A percentile compares a stretch with the other conserved stretches of the same genome.
These are phyloP conservation scores for Agrotis ipsilon DNA, from an alignment of 2,888 invertebrate species.

Conservation along the genomic window DNA sequence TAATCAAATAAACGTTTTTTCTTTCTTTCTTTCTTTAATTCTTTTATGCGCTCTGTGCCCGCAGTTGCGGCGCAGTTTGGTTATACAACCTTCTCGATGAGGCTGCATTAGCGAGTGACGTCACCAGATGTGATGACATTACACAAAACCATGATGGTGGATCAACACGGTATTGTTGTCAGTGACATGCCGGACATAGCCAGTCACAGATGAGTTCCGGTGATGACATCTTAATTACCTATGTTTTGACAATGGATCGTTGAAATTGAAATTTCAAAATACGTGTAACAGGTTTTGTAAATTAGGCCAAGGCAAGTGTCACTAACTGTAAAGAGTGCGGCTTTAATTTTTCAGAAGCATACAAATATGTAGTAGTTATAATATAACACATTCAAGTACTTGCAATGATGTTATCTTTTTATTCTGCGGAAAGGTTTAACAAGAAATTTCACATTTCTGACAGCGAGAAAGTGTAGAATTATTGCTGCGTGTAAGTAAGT, in stretches of 20 bases:
- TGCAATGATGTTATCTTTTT: not conserved
- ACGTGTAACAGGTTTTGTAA: not conserved
- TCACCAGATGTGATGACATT: slow-evolving; percentile 25
- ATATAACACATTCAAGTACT: too few species aligned
- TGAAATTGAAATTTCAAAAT: slow-evolving; percentile 14
- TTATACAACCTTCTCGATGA: slow-evolving; percentile 45
- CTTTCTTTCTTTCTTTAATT: too few species aligned
- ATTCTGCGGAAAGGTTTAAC: not conserved
- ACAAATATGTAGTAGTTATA: too few species aligned
- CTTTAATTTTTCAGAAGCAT: not conserved
- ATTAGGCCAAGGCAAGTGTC: not conserved
- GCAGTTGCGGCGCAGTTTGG: slow-evolving; percentile 18
- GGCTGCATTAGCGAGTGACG: slow-evolving; percentile 32
- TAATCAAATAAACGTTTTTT: too few species aligned
- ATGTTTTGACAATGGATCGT: slow-evolving; percentile 13
- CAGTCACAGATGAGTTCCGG: slow-evolving; percentile 12
- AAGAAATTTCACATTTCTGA: slow-evolving; percentile 1
- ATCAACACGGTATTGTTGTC: slow-evolving; percentile 11
- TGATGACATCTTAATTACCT: not conserved
- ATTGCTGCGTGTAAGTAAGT: not conserved
- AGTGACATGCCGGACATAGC: not conserved
- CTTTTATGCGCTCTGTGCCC: slow-evolving; percentile 28
- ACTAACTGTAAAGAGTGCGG: not conserved
- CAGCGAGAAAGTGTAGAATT: not conserved
- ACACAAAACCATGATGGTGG: not conserved